These are phyloP conservation scores for Argyresthia albistria DNA, from an alignment of 2,888 invertebrate genomes.

Conservation along the genomic window DNA sequence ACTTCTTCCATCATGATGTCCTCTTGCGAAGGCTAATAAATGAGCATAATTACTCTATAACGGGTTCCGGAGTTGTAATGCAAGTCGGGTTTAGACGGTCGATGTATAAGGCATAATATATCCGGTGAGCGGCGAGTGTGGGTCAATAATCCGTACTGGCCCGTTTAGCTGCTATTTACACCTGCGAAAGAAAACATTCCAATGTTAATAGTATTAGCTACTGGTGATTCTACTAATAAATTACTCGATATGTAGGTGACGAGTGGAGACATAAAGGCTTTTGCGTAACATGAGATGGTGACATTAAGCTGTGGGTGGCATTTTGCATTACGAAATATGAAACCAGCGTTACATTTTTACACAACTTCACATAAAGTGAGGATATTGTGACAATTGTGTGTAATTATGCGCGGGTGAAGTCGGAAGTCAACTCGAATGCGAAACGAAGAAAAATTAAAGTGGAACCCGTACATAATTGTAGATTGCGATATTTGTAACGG, in stretches of 20 bases:
- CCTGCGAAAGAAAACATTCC: conserved; percentile 41
- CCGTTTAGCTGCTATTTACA: conserved; percentile 40
- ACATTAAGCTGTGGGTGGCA: no score
- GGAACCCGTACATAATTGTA: neutral
- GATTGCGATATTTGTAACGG: neutral
- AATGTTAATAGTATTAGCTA: neutral
- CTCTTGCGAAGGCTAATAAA: conserved; percentile 32
- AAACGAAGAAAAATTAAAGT: neutral
- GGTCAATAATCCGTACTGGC: conserved; percentile 49
- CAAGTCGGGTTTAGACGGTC: conserved; percentile 48
- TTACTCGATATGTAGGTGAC: no score
- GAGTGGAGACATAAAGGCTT: no score
- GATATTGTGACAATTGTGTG: no score
- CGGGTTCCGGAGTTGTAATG: conserved; percentile 47
- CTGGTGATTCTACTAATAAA: neutral
- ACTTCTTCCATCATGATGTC: conserved; percentile 66
- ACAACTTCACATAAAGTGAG: neutral
- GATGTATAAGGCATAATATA: conserved; percentile 67
- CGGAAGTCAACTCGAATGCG: neutral
- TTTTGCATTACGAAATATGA: neutral
- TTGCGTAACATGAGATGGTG: no score
- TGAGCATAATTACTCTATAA: conserved; percentile 58
- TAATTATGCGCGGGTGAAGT: neutral
- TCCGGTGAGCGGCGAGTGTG: conserved; percentile 56
- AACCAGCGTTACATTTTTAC: neutral